Conservation (phyloP, 1,140 invertebrate genomes). For the Leptopilina boulardi region DNA sequence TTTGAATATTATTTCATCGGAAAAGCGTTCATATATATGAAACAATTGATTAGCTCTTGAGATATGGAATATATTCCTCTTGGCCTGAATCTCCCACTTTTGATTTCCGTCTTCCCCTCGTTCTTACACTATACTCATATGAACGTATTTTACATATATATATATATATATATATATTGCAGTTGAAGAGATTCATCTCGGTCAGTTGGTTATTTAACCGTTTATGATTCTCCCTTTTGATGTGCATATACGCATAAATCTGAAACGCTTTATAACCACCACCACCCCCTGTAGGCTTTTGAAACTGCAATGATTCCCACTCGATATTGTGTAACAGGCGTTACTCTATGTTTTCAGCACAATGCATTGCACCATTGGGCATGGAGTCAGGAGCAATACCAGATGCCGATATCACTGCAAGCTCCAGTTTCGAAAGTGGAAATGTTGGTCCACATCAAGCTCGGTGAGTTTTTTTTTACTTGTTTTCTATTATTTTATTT, state of each 20-base stretch:
- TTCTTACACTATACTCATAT: conserved; percentile 40
- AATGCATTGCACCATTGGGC: conserved; percentile 81
- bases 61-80: conserved; percentile 56
- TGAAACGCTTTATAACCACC: conserved; percentile 33
- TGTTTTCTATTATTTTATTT: conserved; percentile 2
- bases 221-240: conserved; percentile 64
- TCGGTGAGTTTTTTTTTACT: conserved; percentile 74
- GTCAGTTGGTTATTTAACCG: conserved; percentile 68
- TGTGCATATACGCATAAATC: conserved; percentile 61
- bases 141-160: not conserved
- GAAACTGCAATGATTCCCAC: conserved; percentile 37
- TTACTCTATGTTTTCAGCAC: conserved; percentile 76
- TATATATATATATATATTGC: conserved; percentile 54
- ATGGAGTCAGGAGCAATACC: conserved; percentile 85
- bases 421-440: conserved; percentile 83
- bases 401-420: conserved; percentile 83
- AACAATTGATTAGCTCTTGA: conserved; percentile 66
- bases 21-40: conserved; percentile 54
- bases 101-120: conserved; percentile 44
- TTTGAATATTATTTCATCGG: conserved; percentile 29
- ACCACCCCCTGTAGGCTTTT: conserved; percentile 38
- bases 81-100: conserved; percentile 34
- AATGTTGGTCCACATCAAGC: conserved; percentile 84
- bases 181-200: conserved; percentile 67
- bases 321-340: conserved; percentile 45